These are phyloP conservation scores for Notamacropus eugenii DNA, from an alignment of 2,797 vertebrate genomes.

Conservation along the genomic window DNA sequence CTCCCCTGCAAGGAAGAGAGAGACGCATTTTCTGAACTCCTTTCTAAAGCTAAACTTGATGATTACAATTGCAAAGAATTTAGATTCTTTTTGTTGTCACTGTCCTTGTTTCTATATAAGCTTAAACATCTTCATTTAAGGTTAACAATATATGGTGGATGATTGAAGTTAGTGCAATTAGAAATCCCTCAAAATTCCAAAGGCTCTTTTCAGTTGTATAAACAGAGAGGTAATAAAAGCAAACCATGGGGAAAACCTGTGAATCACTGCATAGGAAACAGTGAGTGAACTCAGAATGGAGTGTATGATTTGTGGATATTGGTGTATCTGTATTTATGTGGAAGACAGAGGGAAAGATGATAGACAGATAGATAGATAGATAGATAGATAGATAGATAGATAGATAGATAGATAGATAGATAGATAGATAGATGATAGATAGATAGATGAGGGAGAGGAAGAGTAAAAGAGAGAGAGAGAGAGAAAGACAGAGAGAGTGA, in stretches of 20 bases:
- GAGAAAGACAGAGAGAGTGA: too few relatives aligned
- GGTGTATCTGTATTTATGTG: not conserved
- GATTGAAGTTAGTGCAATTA: conserved; percentile 74
- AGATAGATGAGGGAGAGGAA: too few relatives aligned
- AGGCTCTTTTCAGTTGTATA: conserved; percentile 62
- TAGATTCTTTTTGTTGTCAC: conserved; percentile 63
- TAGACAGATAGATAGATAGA: too few relatives aligned
- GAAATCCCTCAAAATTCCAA: conserved; percentile 70
- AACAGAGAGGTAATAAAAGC: conserved; percentile 77
- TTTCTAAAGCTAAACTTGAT: not conserved
- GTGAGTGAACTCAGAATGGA: conserved; percentile 10
- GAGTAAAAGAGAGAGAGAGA: too few relatives aligned
- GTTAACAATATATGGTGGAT: conserved; percentile 46
- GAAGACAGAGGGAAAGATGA: too few relatives aligned
- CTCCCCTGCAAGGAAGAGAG: not conserved
- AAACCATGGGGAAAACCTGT: conserved; percentile 65
- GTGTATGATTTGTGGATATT: not conserved
- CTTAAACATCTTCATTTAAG: not conserved
- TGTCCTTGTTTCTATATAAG: not conserved
- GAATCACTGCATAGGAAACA: not conserved
- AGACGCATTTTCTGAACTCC: not conserved
- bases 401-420: too few relatives aligned
- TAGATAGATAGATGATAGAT: too few relatives aligned
- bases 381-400: too few relatives aligned
- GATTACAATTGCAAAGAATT: conserved; percentile 37